Percentiles rank a stretch among this genome's conserved stretches.
Conservation (phyloP, 2,113 vertebrate genomes). For the Aegotheles bennettii region DNA sequence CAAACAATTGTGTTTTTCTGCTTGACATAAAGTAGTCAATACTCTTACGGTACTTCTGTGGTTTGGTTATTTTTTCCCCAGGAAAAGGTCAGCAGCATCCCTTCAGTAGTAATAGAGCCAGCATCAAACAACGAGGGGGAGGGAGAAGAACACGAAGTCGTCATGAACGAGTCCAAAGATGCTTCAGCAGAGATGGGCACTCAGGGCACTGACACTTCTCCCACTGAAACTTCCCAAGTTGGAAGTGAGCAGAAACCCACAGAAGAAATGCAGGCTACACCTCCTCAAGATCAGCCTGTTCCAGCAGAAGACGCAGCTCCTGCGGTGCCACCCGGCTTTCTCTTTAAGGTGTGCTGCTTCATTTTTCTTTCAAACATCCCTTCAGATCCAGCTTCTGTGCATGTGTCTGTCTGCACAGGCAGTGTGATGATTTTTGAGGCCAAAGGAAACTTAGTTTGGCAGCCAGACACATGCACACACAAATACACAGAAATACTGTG, state of each 20-base stretch:
- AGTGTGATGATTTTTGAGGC: not conserved
- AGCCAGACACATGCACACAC: not conserved
- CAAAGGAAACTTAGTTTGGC: not conserved
- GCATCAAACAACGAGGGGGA: constrained; percentile 94
- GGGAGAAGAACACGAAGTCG: constrained; percentile 70
- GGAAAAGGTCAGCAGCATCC: constrained; percentile 87
- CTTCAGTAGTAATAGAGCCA: constrained; percentile 91
- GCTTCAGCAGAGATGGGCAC: not conserved
- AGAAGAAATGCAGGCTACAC: constrained; percentile 6
- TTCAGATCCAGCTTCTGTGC: not conserved
- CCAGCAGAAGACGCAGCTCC: constrained; percentile 30
- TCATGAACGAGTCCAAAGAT: constrained; percentile 8
- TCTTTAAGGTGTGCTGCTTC: constrained; percentile 82
- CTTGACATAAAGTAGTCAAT: not conserved
- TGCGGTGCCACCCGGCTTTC: constrained; percentile 78
- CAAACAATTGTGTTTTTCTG: not conserved
- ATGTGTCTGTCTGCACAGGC: not conserved
- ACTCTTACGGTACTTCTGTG: not conserved
- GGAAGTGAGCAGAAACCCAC: constrained; percentile 53
- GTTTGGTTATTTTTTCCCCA: not conserved
- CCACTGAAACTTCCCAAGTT: constrained; percentile 35
- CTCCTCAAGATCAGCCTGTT: not conserved
- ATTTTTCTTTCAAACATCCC: not conserved
- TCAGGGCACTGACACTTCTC: not conserved
- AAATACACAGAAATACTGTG: not conserved